Evolutionary conservation across 2,888 invertebrate species (phyloP), one percentile per base, ranked within the genome.

Genomic region (Neria commutata): DNA sequence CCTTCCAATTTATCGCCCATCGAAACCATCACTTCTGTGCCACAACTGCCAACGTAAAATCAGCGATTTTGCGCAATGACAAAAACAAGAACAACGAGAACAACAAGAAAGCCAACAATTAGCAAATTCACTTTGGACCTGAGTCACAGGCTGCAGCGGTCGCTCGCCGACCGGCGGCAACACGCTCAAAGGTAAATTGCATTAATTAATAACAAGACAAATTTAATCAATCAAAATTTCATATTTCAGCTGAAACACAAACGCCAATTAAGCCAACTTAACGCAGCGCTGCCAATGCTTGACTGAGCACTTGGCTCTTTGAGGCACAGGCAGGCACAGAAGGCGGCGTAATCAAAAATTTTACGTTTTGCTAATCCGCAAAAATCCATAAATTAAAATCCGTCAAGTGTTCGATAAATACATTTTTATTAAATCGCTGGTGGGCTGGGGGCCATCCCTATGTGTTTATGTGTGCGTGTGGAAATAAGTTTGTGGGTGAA

Each of bases 351-450:
- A 37, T 14, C n/a, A 37, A 37, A 37, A 37, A 37, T 37, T 10
- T 14, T 37, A 14, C 8, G 37, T 4, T 14, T 19, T 42, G 21
- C 42, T 19, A 42, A 42, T 42, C 42, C 42, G 17, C 5, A 5
- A 19, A 19, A 42, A 42, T 42, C 42, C 42, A 42, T 42, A 42
- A 42, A 42, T 42, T 42, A 42, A 19, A 42, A 42, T 42, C 42
- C 42, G 42, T 42, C 42, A 42, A 42, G 42, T 42, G 42, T 42
- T 42, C 21, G 42, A 21, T 21, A 42, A 42, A 42, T 42, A 42
- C n/a, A n/a, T n/a, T n/a, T n/a, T n/a, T n/a, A n/a, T n/a, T n/a
- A n/a, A n/a, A n/a, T n/a, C n/a, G n/a, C n/a, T n/a, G n/a, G n/a
- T n/a, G n/a, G n/a, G n/a, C n/a, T n/a, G n/a, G n/a, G n/a, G n/a